Evolutionary conservation across 2,113 vertebrate species (phyloP), one percentile per base, ranked within the genome.

Genomic region (Marmota flaviventris): DNA sequence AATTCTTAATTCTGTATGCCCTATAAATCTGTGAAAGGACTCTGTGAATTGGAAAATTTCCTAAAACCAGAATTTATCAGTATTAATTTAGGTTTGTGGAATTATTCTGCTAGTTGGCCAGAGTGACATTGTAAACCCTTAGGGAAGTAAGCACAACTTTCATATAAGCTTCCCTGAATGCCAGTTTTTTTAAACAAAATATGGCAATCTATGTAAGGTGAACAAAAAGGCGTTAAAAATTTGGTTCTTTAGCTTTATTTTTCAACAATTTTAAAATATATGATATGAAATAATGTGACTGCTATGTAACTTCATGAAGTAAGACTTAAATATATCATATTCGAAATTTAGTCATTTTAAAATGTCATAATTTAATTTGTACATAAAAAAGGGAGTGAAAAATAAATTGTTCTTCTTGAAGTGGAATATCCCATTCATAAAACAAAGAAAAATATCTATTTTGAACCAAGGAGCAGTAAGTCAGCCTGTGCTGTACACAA

Each of bases 171-270:
- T 8, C 11, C 4, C 6, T 58, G 29, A 73, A 78, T 72, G 32
- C 2, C 34, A 73, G 53, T 86, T 82, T 76, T 76, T 94, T 75
- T 63, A 37, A 75, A 73, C 5, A 91, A 96, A 51, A 88, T 72
- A 45, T 76, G 27, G 45, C 20, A 77, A 77, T 27, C 3, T 72
- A 45, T 37, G 22, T 56, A 86, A 73, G 24, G 9, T 56, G 11
- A 63, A 82, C 4, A 63, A 67, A 65, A 87, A 32, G 4, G 51
- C 2, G 1, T 39, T 63, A 53, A 42, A 88, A 77, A 87, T 58
- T 86, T 95, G n/a, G 1, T 91, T 67, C 13, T 29, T 14, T 69
- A 58, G 6, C 34, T 70, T 70, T 69, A n/a, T 34, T 87, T 93
- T 77, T 10, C 9, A 17, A 7, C 67, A 63, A 76, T 14, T 86